A percentile compares a stretch with the other conserved stretches of the same genome.
Conservation (phyloP, 53 echinoderm and acorn worm genomes). For the Paelopatides confundens region DNA sequence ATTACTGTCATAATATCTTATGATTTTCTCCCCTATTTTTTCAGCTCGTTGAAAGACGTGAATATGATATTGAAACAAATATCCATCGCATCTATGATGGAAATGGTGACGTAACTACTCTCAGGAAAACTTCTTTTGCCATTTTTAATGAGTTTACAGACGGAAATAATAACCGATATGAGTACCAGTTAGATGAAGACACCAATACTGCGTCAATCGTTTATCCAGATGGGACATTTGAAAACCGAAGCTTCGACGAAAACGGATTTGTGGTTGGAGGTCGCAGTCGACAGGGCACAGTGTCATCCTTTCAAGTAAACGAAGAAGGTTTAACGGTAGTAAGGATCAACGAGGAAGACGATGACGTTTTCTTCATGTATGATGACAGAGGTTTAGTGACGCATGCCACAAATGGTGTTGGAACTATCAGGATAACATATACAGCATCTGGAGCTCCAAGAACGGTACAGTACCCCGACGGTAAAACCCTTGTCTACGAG, state of each 20-base stretch:
- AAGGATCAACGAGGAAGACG: conserved; percentile 16
- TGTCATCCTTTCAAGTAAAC: conserved; percentile 26
- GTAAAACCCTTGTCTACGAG: conserved; percentile 44
- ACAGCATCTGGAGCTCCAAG: conserved; percentile 35
- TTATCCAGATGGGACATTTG: conserved; percentile 51
- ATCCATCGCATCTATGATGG: conserved; percentile 4
- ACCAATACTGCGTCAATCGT: neutral
- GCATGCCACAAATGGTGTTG: conserved; percentile 58
- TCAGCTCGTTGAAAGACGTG: neutral
- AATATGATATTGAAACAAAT: neutral
- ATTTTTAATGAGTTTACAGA: conserved; percentile 19
- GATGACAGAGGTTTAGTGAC: conserved; percentile 57
- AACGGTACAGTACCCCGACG: conserved; percentile 56
- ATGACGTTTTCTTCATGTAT: conserved; percentile 45
- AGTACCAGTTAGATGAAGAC: conserved; percentile 12
- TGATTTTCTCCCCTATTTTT: neutral
- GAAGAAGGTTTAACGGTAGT: conserved; percentile 37
- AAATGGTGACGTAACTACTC: neutral
- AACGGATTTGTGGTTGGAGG: conserved; percentile 35
- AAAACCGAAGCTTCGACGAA: conserved; percentile 48
- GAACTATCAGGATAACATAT: conserved; percentile 53
- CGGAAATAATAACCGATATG: conserved; percentile 51
- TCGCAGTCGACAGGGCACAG: conserved; percentile 15
- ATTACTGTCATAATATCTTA: no score
- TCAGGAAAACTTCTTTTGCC: neutral